These are phyloP conservation scores for Drosophila parabipectinata DNA, from an alignment of 1,140 invertebrate species.

Conservation along the genomic window DNA sequence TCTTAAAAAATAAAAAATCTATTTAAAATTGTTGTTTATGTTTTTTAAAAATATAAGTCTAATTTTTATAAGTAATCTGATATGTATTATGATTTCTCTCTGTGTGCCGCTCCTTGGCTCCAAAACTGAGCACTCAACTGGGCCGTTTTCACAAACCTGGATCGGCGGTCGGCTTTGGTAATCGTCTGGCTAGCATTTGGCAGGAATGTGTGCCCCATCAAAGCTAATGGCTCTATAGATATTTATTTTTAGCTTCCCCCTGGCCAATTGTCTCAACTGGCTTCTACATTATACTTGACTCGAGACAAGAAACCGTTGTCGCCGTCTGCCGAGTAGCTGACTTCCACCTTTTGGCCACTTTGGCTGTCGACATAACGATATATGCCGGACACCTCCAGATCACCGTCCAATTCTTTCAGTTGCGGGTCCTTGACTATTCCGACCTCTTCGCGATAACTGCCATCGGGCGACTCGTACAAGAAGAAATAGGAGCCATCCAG, in stretches of 20 bases:
- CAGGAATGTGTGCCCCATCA: slow-evolving; percentile 39
- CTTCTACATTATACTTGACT: slow-evolving; percentile 85
- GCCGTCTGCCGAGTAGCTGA: slow-evolving; percentile 87
- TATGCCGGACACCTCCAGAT: slow-evolving; percentile 83
- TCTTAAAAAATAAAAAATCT: background rate
- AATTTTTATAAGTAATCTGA: background rate
- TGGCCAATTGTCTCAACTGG: slow-evolving; percentile 44
- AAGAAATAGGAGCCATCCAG: slow-evolving; percentile 78
- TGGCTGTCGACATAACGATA: slow-evolving; percentile 86
- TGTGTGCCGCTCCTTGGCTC: slow-evolving; percentile 28
- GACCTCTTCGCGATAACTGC: slow-evolving; percentile 75
- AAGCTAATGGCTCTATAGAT: slow-evolving; percentile 33
- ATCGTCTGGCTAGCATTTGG: slow-evolving; percentile 35
- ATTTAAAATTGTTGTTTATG: background rate
- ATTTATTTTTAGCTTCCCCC: slow-evolving; percentile 34
- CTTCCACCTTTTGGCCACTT: slow-evolving; percentile 88
- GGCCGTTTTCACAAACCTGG: slow-evolving; percentile 22
- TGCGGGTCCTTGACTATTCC: slow-evolving; percentile 46
- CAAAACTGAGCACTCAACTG: slow-evolving; percentile 26
- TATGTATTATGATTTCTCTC: background rate
- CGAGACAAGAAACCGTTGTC: slow-evolving; percentile 88
- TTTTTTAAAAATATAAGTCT: background rate
- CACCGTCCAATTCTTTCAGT: slow-evolving; percentile 22
- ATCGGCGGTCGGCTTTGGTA: slow-evolving; percentile 14
- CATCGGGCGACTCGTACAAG: slow-evolving; percentile 68